Conservation (phyloP, 2,113 vertebrate species). For the Paratilapia polleni region DNA sequence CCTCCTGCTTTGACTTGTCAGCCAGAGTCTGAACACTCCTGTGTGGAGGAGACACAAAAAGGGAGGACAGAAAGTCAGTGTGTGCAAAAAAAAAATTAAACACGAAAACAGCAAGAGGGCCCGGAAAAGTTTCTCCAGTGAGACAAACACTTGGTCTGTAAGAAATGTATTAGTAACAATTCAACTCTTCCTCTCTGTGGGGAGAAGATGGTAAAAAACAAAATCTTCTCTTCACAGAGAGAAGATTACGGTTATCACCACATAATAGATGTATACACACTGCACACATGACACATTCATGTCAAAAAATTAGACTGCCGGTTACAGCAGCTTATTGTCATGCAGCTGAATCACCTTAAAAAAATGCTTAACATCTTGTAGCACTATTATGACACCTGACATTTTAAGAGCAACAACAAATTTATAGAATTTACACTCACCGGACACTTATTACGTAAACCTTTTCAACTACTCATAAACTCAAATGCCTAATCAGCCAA, state of each 20-base stretch:
- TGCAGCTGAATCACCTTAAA: slow-evolving; percentile 20
- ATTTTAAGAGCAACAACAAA: background rate
- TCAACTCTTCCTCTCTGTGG: background rate
- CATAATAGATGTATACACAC: background rate
- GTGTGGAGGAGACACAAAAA: slow-evolving; percentile 30
- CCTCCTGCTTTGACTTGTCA: slow-evolving; percentile 96
- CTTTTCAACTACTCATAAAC: background rate
- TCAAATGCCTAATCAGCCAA: background rate
- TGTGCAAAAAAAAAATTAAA: background rate
- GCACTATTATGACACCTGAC: too few species aligned
- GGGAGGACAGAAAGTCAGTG: slow-evolving; percentile 29
- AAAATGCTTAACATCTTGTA: too few species aligned
- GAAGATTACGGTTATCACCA: background rate
- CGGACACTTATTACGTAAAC: background rate
- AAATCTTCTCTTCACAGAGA: background rate
- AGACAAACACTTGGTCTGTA: background rate
- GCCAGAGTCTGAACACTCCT: slow-evolving; percentile 96
- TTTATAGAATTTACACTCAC: background rate
- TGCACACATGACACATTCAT: background rate
- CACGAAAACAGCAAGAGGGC: background rate
- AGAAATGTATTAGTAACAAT: slow-evolving; percentile 1
- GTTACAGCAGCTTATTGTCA: background rate
- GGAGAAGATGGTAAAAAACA: background rate
- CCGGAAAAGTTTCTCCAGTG: background rate
- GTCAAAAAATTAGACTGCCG: background rate